Percentiles rank a stretch among this genome's conserved stretches.
Conservation (phyloP, 2,113 vertebrate species). For the Crotalus horridus region DNA sequence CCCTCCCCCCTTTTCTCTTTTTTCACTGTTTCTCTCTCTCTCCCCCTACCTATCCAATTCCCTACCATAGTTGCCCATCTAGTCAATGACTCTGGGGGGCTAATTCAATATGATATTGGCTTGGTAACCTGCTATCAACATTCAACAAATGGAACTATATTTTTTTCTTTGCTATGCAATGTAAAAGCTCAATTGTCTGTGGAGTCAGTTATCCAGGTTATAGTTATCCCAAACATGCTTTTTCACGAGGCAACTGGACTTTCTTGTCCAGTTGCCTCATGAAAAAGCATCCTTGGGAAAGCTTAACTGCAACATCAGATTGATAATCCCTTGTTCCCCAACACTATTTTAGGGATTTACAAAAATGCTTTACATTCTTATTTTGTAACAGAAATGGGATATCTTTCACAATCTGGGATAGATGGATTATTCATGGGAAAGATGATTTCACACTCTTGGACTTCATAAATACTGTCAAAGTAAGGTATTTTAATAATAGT, state of each 20-base stretch:
- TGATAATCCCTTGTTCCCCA: background rate
- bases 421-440: constrained; percentile 89
- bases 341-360: background rate
- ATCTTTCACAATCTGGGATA: constrained; percentile 97
- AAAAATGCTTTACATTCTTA: constrained; percentile 36
- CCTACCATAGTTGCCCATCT: background rate
- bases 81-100: no score
- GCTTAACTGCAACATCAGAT: background rate
- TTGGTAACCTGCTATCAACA: background rate
- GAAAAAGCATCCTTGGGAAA: no score
- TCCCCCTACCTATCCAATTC: background rate
- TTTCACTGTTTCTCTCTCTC: background rate
- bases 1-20: background rate
- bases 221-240: no score
- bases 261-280: no score
- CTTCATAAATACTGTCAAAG: constrained; percentile 93
- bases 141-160: background rate
- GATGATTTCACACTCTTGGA: constrained; percentile 94
- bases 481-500: constrained; percentile 62
- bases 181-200: background rate
- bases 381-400: constrained; percentile 83
- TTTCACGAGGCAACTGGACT: no score
- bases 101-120: background rate
- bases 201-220: no score
- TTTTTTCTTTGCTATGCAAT: background rate